Base-by-base conservation (phyloP, 2,888 invertebrate species). In the Xylota segnis region DNA sequence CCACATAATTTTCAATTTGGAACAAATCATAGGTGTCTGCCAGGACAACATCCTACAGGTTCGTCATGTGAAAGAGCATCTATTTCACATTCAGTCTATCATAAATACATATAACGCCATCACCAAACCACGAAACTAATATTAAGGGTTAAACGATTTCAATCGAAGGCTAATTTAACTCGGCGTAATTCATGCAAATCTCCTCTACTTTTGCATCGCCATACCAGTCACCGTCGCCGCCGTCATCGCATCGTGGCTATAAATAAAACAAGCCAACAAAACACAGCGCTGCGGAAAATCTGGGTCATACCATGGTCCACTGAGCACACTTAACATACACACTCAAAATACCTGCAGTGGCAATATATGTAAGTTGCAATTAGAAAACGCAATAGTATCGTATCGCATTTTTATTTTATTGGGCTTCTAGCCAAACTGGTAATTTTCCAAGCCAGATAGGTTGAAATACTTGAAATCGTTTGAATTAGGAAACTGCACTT, bases 281-380 rank as follows among this genome's bases (percentile, higher is more conserved):
- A 37, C 29, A 23, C 52, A 27, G 27, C 29, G 18, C 66, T 66
- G 40, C 27, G 52, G 47, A 40, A 52, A 52, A 66, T 52, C 52
- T 66, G 14, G 66, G 66, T 66, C 66, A 66, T 27, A 37, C 14
- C 66, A 66, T 52, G 66, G 27, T 66, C 50, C 27, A 52, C 52
- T 40, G 52, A 14, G 14, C 37, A 52, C n/a, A 34, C 47, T 32
- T 0, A 47, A 47, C 32, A 47, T 2, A 16, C 43, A 14, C 18
- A 27, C 0, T 45, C 14, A n/a, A 34, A 4, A n/a, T 14, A 16
- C 5, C 12, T 70, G 56, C 70, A 56, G 7, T 16, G 18, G 23
- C 34, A 37, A n/a, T 6, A 14, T 9, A 29, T 23, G 32, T 9
- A 29, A 32, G 32, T 34, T 56, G 32, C 32, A 58, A 58, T 58